Conservation (phyloP, 2,113 vertebrate species). For the Protomyctophum bolini region DNA sequence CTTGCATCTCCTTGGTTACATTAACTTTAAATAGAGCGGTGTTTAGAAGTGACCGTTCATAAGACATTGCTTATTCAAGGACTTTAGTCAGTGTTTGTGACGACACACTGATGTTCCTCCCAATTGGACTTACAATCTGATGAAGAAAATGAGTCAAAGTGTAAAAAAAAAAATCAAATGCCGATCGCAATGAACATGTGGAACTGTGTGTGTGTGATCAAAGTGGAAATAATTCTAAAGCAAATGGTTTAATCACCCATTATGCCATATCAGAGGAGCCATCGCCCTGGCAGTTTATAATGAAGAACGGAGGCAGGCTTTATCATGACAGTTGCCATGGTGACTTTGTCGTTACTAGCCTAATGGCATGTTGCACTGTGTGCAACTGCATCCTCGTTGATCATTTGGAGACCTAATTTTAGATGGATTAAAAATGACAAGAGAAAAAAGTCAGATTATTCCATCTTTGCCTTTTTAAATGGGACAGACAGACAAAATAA, state of each 20-base stretch:
- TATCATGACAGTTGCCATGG: conserved; percentile 77
- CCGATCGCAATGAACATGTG: conserved; percentile 21
- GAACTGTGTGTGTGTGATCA: conserved; percentile 29
- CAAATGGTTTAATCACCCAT: conserved; percentile 56
- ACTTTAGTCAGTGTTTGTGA: not conserved
- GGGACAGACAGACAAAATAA: conserved; percentile 14
- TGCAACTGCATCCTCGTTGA: conserved; percentile 47
- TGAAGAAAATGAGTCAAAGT: not conserved
- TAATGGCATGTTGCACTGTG: conserved; percentile 58
- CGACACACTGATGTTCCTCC: not conserved
- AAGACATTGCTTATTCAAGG: not conserved
- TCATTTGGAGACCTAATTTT: conserved; percentile 67
- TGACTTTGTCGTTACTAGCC: conserved; percentile 61
- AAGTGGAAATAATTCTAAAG: conserved; percentile 51
- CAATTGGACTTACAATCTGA: not conserved
- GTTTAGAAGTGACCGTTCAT: conserved; percentile 10
- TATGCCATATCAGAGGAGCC: conserved; percentile 53
- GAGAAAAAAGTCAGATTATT: conserved; percentile 39
- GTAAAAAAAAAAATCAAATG: conserved; percentile 1
- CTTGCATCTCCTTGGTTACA: conserved; percentile 2
- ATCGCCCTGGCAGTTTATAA: conserved; percentile 37
- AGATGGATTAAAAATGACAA: conserved; percentile 41
- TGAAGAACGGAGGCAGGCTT: conserved; percentile 48
- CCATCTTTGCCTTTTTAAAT: conserved; percentile 25
- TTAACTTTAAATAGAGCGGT: not conserved